phyloP scores from a whole-genome alignment of 1,140 invertebrate genomes.

The Sinonovacula constricta region DNA sequence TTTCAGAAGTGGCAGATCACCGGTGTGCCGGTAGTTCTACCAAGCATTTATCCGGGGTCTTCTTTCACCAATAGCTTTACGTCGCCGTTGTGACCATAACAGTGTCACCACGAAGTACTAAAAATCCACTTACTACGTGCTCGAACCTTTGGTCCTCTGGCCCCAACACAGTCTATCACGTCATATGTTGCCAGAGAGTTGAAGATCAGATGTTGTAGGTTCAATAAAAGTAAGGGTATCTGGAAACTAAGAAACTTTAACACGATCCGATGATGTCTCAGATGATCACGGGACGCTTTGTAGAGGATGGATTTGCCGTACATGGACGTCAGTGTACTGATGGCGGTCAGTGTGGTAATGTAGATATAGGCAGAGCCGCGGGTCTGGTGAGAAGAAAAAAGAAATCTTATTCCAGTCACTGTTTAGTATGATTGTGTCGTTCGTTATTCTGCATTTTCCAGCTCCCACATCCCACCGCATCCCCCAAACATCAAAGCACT shows the following conservation, averaged over 20 bases:
- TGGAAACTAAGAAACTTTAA: conserved; percentile 20
- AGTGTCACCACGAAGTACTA: no score
- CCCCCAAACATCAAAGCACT: no score
- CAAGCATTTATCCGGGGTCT: no score
- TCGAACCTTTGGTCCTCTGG: conserved; percentile 21
- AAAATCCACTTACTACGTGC: conserved; percentile 16
- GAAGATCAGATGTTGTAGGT: conserved; percentile 23
- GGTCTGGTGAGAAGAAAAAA: no score
- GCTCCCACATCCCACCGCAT: no score
- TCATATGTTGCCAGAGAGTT: conserved; percentile 6
- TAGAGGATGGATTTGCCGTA: conserved; percentile 27
- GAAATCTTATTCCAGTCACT: no score
- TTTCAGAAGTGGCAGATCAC: no score
- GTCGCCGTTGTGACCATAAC: no score
- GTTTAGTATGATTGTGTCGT: no score
- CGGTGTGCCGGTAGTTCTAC: no score
- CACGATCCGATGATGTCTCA: not conserved
- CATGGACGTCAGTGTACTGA: conserved; percentile 28
- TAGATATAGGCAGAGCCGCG: conserved; percentile 7
- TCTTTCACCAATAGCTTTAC: no score
- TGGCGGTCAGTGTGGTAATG: conserved; percentile 27
- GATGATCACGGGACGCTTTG: conserved; percentile 3
- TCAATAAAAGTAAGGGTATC: not conserved
- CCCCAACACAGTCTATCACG: conserved; percentile 22
- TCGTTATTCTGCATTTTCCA: no score